These are phyloP conservation scores for Doris montereyensis DNA, from an alignment of 2,888 invertebrate genomes.

Conservation along the genomic window DNA sequence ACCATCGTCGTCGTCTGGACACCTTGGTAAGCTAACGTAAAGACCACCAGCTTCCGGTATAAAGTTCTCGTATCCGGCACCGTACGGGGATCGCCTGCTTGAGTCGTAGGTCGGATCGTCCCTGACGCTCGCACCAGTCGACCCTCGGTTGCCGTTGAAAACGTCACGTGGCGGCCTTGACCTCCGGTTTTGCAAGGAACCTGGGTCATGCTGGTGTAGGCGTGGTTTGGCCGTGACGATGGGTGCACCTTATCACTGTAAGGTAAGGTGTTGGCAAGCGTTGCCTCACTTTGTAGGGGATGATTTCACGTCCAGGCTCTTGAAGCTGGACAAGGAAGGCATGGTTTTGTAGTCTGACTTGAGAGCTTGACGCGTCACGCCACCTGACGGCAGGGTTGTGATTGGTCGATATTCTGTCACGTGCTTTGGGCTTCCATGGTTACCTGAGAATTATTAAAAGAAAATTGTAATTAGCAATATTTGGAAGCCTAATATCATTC, in stretches of 20 bases:
- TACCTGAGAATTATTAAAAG: constrained; percentile 28
- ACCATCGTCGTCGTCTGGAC: constrained; percentile 44
- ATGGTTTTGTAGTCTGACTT: constrained; percentile 37
- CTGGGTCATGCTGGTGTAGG: constrained; percentile 34
- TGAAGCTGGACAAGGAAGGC: constrained; percentile 37
- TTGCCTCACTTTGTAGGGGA: constrained; percentile 8
- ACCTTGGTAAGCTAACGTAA: constrained; percentile 42
- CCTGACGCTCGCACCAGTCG: not conserved
- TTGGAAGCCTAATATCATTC: too few relatives aligned
- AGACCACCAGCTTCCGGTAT: constrained; percentile 22
- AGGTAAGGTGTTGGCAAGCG: constrained; percentile 23
- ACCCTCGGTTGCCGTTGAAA: constrained; percentile 23
- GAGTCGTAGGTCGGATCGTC: constrained; percentile 6
- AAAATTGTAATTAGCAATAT: too few relatives aligned
- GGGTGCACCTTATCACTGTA: constrained; percentile 35
- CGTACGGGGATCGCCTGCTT: constrained; percentile 16
- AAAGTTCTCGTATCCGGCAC: constrained; percentile 17
- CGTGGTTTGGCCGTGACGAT: constrained; percentile 13
- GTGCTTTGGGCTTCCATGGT: constrained; percentile 37
- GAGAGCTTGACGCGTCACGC: constrained; percentile 29
- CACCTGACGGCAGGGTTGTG: constrained; percentile 19
- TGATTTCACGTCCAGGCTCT: constrained; percentile 2
- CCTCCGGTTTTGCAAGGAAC: constrained; percentile 13
- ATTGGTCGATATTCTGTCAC: constrained; percentile 34
- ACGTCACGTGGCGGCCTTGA: constrained; percentile 36